phyloP scores from a whole-genome alignment of 2,797 vertebrate genomes.

The Sebastes elongatus region DNA sequence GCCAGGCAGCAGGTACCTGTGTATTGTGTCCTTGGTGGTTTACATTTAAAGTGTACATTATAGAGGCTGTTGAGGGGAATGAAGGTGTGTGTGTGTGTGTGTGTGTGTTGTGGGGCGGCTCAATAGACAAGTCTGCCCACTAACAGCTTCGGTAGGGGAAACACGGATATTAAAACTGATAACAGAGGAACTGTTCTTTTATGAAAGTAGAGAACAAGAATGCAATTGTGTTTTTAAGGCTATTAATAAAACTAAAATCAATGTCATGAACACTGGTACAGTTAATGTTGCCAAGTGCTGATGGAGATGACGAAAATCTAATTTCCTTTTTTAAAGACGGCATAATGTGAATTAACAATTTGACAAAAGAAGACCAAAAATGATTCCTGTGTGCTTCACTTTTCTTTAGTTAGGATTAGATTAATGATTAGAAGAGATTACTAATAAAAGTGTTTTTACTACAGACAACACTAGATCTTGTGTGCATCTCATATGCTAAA shows the following conservation, averaged over 20 bases:
- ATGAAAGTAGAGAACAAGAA: background rate
- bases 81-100: background rate
- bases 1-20: background rate
- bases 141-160: slow-evolving; percentile 4
- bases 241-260: background rate
- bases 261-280: background rate
- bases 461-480: background rate
- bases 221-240: background rate
- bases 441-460: background rate
- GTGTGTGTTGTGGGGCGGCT: background rate
- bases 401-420: background rate
- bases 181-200: slow-evolving; percentile 18
- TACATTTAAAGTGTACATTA: background rate
- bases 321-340: background rate
- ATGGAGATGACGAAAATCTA: background rate
- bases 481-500: background rate
- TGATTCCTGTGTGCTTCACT: background rate
- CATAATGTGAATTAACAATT: background rate
- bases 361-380: background rate
- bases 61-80: background rate
- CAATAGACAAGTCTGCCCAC: background rate
- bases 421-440: background rate
- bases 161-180: slow-evolving; percentile 25
- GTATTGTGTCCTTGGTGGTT: background rate
- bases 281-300: background rate